A percentile compares a stretch with the other conserved stretches of the same genome.
Conservation (phyloP, 2,888 invertebrate genomes). For the Dasypogon diadema region DNA sequence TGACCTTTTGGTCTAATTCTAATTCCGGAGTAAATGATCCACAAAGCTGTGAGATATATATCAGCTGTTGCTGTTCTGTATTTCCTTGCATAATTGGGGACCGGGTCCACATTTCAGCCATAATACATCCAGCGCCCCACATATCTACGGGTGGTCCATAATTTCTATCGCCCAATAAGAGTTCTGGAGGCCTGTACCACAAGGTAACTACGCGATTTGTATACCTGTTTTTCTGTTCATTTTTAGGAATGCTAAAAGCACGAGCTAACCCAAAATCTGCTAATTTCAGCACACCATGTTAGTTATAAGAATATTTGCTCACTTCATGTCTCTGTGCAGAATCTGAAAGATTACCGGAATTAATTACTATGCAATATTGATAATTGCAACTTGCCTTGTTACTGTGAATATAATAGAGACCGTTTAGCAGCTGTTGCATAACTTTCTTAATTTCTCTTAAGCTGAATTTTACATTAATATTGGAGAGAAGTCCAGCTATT, state of each 20-base stretch:
- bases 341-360: conserved; percentile 74
- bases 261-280: conserved; percentile 98
- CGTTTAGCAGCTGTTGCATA: conserved; percentile 85
- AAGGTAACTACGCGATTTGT: conserved; percentile 98
- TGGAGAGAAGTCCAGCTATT: conserved; percentile 95
- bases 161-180: conserved; percentile 85
- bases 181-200: conserved; percentile 85
- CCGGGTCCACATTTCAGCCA: conserved; percentile 99
- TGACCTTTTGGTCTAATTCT: conserved; percentile 88
- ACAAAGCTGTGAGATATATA: conserved; percentile 94
- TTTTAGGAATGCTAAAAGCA: conserved; percentile 90
- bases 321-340: conserved; percentile 97
- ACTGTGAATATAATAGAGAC: conserved; percentile 95
- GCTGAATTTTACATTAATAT: conserved; percentile 95
- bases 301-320: conserved; percentile 97
- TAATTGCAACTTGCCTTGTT: conserved; percentile 77
- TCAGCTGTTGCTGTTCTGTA: conserved; percentile 96
- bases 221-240: conserved; percentile 87
- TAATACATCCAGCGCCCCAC: conserved; percentile 98
- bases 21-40: conserved; percentile 93
- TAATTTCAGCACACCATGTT: conserved; percentile 94
- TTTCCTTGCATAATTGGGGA: conserved; percentile 96
- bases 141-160: conserved; percentile 98
- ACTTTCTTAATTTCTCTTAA: conserved; percentile 97
- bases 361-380: too few relatives aligned